Base-by-base conservation (phyloP, 2,113 vertebrate species). In the Lepisosteus osseus region DNA sequence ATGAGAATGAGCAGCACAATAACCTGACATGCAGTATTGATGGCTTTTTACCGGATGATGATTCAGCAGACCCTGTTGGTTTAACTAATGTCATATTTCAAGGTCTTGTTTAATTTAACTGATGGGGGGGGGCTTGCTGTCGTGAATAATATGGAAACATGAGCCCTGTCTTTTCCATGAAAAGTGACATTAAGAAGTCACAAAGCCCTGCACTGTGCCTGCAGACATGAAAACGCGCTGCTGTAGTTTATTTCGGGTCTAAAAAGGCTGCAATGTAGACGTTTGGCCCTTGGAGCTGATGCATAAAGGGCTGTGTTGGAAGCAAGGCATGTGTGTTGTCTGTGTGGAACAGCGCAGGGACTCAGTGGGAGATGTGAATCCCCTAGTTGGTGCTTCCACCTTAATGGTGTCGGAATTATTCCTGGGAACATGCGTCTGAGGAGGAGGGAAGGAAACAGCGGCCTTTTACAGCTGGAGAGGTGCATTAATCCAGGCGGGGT, bases 11-110 rank as follows among this genome's bases (percentile, higher is more conserved):
- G 54, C 65, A 67, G 64, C 59, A 57, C 56, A 68, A 64, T 59
- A 76, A 66, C 57, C 67, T n/a, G 44, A 44, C 67, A 66, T 72
- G 75, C 71, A 69, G 70, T 69, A 76, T 71, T 71, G 61, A 71
- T 75, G 69, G 47, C 42, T 75, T 17, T 29, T n/a, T n/a, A 71
- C 65, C 6, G 17, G 41, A 55, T 67, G 71, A 62, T 43, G 42
- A 70, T 40, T 73, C 75, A 77, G 75, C 71, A 66, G 66, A 42
- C 43, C 13, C 4, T 61, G 67, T 56, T 41, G 44, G 51, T 67
- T 61, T 45, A 67, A 55, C 56, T 70, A 15, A 73, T 61, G 55
- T 77, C 54, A 70, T 77, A 67, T 73, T 73, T 56, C 55, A 61
- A 61, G 62, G 62, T 44, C 71, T 65, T 65, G 54, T 76, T 72